A percentile compares a stretch with the other conserved stretches of the same genome.
These are phyloP conservation scores for Lontra canadensis DNA, from an alignment of 2,113 vertebrate species.

Conservation along the genomic window DNA sequence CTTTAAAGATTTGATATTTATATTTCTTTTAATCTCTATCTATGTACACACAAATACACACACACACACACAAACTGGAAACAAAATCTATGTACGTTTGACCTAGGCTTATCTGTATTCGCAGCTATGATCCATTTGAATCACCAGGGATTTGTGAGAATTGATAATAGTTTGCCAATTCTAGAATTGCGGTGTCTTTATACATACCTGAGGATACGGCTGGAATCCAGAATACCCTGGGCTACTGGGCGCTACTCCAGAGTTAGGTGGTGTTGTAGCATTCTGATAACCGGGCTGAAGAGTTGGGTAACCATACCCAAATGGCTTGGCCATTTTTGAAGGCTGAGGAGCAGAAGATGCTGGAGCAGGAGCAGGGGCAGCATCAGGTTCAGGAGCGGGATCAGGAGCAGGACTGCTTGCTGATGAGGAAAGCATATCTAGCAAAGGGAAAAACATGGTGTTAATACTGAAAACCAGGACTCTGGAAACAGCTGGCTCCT, in stretches of 20 bases:
- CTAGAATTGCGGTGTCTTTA: background rate
- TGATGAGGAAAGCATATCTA: slow-evolving; percentile 83
- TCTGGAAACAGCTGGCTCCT: background rate
- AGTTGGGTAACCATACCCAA: slow-evolving; percentile 91
- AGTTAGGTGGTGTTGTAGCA: slow-evolving; percentile 74
- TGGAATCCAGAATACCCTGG: slow-evolving; percentile 86
- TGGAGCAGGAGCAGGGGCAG: slow-evolving; percentile 78
- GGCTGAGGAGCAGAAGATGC: slow-evolving; percentile 82
- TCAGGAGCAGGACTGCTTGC: slow-evolving; percentile 83
- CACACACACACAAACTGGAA: background rate
- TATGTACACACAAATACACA: background rate
- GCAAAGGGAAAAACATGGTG: background rate
- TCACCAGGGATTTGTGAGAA: background rate
- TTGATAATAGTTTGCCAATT: background rate
- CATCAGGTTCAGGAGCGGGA: slow-evolving; percentile 80
- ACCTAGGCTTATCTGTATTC: background rate
- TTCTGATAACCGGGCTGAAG: slow-evolving; percentile 92
- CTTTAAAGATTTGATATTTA: background rate
- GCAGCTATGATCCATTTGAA: background rate
- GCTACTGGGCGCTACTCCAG: slow-evolving; percentile 81
- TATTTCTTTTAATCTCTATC: background rate
- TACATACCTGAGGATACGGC: slow-evolving; percentile 86
- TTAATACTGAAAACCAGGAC: background rate
- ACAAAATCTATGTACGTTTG: background rate
- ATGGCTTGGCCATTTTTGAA: slow-evolving; percentile 87